These are phyloP conservation scores for Vesta saturnalis DNA, from an alignment of 2,888 invertebrate species.

Conservation along the genomic window DNA sequence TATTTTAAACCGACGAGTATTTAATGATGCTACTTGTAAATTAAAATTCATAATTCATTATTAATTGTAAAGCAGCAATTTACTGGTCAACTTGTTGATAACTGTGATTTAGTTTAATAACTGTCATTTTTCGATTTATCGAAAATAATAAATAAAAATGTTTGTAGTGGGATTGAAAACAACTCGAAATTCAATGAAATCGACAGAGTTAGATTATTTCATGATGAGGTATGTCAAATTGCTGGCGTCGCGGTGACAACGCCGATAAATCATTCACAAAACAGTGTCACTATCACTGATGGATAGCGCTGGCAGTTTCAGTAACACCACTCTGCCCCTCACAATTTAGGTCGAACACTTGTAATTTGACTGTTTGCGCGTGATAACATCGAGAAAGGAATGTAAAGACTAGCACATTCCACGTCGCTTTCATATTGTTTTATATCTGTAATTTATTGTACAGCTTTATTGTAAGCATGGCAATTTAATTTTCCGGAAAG, in stretches of 20 bases:
- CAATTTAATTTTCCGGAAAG: constrained; percentile 57
- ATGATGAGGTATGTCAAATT: constrained; percentile 57
- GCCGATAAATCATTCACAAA: constrained; percentile 54
- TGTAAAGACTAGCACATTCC: constrained; percentile 60
- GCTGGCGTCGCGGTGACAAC: constrained; percentile 53
- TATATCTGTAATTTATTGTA: constrained; percentile 63
- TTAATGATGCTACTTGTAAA: constrained; percentile 5
- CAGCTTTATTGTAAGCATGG: constrained; percentile 60
- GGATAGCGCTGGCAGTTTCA: constrained; percentile 47
- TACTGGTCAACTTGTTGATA: constrained; percentile 1
- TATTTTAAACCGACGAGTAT: constrained; percentile 1
- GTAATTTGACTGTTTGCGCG: constrained; percentile 52
- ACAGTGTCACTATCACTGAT: constrained; percentile 53
- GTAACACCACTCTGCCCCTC: constrained; percentile 33
- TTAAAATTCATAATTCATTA: constrained; percentile 6
- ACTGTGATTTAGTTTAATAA: constrained; percentile 38
- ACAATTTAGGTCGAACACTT: constrained; percentile 40
- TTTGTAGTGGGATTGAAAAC: constrained; percentile 45
- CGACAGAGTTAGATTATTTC: constrained; percentile 57
- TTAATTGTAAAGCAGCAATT: background rate
- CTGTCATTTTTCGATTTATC: constrained; percentile 47
- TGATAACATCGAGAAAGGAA: constrained; percentile 58
- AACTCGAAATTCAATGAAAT: constrained; percentile 49
- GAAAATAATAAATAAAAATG: constrained; percentile 52
- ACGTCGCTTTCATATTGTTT: constrained; percentile 61